Conservation (phyloP, 2,888 invertebrate genomes). For the Operophtera brumata region DNA sequence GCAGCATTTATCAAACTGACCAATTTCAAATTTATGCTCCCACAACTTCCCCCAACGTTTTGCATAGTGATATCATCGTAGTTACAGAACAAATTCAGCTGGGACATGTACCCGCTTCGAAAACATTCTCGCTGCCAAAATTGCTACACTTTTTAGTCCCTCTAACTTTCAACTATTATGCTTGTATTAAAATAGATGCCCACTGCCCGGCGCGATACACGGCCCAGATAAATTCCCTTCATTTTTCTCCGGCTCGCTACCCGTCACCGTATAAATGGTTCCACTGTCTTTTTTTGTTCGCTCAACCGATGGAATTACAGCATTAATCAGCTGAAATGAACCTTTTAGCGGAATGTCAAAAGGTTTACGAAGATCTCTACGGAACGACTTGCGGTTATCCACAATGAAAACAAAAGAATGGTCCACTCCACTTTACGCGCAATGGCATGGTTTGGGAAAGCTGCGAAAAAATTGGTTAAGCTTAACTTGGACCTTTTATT, state of each 20-base stretch:
- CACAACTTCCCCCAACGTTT: slow-evolving; percentile 43
- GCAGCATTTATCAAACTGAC: slow-evolving; percentile 29
- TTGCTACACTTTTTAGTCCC: slow-evolving; percentile 28
- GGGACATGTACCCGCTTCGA: slow-evolving; percentile 34
- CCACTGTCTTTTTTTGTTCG: slow-evolving; percentile 64
- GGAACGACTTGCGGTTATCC: slow-evolving; percentile 60
- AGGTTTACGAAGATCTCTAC: slow-evolving; percentile 65
- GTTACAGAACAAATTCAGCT: slow-evolving; percentile 40
- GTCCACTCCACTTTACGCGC: slow-evolving; percentile 44
- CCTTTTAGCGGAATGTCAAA: slow-evolving; percentile 76
- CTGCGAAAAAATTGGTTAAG: slow-evolving; percentile 25
- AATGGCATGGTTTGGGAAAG: slow-evolving; percentile 40
- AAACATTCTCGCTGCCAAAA: slow-evolving; percentile 25
- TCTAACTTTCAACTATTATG: slow-evolving; percentile 30
- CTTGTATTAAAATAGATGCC: slow-evolving; percentile 52
- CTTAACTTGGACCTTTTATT: slow-evolving; percentile 22
- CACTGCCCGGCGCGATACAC: slow-evolving; percentile 52
- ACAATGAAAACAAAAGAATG: slow-evolving; percentile 70
- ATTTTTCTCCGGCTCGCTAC: slow-evolving; percentile 66
- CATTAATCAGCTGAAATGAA: slow-evolving; percentile 75
- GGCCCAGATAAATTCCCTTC: slow-evolving; percentile 63
- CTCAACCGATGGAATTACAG: slow-evolving; percentile 66
- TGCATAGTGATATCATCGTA: slow-evolving; percentile 47
- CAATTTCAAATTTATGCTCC: slow-evolving; percentile 44
- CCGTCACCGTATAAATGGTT: slow-evolving; percentile 65